phyloP scores from a whole-genome alignment of 2,113 vertebrate species.

The Ctenomys sociabilis region DNA sequence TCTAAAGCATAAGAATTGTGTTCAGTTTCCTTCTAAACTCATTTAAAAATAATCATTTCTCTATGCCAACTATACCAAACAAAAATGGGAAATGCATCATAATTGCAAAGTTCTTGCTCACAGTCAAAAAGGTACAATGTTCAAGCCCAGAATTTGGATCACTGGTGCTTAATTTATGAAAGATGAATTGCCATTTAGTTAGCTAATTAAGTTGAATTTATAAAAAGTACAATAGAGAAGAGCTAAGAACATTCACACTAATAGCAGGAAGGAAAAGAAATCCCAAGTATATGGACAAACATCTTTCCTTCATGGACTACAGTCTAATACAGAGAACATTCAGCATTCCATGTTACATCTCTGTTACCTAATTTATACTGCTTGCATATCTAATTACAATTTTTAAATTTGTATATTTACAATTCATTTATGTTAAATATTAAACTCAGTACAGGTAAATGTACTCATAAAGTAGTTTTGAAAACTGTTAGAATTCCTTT shows the following conservation, averaged over 20 bases:
- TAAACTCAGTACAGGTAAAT: conserved; percentile 24
- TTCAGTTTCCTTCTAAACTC: neutral
- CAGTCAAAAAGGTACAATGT: neutral
- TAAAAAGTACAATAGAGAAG: neutral
- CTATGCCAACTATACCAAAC: neutral
- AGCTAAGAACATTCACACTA: neutral
- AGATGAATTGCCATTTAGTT: neutral
- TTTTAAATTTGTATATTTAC: conserved; percentile 45
- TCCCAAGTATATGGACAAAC: neutral
- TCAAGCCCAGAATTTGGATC: neutral
- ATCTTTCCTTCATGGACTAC: neutral
- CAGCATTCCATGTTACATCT: neutral
- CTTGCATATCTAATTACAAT: neutral
- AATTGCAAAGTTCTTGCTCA: neutral
- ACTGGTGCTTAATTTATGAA: neutral
- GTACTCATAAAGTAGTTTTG: neutral
- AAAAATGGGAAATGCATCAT: neutral
- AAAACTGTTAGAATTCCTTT: conserved; percentile 18
- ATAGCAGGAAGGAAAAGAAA: conserved; percentile 3
- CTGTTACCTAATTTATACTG: neutral
- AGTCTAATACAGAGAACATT: neutral
- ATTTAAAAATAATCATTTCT: neutral
- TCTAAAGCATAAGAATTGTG: neutral
- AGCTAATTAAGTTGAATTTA: neutral
- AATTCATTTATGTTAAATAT: neutral